Base-by-base conservation (phyloP, 2,888 invertebrate species). In the Hirtodrosophila confusa region DNA sequence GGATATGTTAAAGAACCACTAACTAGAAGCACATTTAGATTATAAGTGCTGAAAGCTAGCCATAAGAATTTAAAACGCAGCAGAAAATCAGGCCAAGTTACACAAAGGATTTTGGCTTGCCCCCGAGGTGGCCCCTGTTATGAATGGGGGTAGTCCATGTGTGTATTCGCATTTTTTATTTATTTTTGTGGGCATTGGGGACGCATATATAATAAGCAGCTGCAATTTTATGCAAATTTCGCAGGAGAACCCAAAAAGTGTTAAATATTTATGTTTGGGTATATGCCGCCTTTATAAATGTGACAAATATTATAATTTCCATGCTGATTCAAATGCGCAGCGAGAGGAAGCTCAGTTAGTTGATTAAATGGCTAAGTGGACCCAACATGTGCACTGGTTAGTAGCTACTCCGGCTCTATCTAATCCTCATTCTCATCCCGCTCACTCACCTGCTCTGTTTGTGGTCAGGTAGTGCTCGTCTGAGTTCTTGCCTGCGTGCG, bases 331-430 rank as follows among this genome's bases (percentile, higher is more conserved):
- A 57, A 50, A 64, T 56, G 47, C 51, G 33, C n/a, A 47, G 41
- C 36, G 17, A 41, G 37, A 57, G 40, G 39, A 33, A 41, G n/a
- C 27, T 37, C 39, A 49, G 48, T 45, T 45, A 65, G 69, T 73
- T 78, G 62, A 75, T 78, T 75, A 75, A 78, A 73, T 68, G 49
- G 36, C 48, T 55, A 69, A 77, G 61, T 75, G 66, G 49, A 39
- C 3, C 49, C 48, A 47, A 48, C 44, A 43, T 48, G 33, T 57
- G 40, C 47, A 57, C 43, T 53, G 40, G 27, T 36, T 45, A 40
- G 45, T 50, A 43, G 33, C 41, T 41, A 8, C 17, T 33, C 27
- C 11, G 48, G 45, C 11, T 54, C 12, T 29, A 17, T 31, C 31
- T 31, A 31, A 31, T 31, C 31, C 31, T 31, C 9, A 7, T 9